Evolutionary conservation across 1,140 invertebrate species (phyloP).

Genomic region (Brachionus paranguensis): DNA sequence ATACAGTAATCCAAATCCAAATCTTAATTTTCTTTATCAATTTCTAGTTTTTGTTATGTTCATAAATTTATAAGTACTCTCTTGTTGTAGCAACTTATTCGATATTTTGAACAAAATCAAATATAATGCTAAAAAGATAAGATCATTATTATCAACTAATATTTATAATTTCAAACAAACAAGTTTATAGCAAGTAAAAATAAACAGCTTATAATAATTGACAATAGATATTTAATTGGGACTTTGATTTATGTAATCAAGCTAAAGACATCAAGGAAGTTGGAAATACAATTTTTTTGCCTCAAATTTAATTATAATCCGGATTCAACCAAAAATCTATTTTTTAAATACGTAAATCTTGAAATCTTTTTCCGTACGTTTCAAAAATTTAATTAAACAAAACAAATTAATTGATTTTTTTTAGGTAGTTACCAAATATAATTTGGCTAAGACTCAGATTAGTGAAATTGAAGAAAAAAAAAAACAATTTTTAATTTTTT

Average conservation of each 20-base stretch:
- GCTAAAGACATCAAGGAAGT: neutral
- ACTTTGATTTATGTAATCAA: neutral
- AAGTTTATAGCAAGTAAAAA: neutral
- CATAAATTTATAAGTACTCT: too few relatives aligned
- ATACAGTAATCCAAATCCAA: neutral
- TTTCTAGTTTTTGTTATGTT: too few relatives aligned
- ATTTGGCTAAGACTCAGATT: neutral
- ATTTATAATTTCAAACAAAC: neutral
- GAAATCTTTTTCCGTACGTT: neutral
- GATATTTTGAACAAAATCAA: neutral
- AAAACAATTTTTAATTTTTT: neutral
- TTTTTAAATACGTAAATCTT: neutral
- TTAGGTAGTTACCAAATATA: neutral
- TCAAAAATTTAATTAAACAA: neutral
- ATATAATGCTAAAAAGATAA: neutral
- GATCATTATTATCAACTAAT: neutral
- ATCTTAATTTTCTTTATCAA: too few relatives aligned
- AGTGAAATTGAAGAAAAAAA: neutral
- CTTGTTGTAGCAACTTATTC: too few relatives aligned
- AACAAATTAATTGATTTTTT: neutral
- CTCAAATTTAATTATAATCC: neutral
- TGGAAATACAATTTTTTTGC: neutral
- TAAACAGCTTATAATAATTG: neutral
- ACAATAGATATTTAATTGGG: neutral
- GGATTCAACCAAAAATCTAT: neutral